phyloP scores from a whole-genome alignment of 2,113 vertebrate genomes.

The Prionailurus viverrinus region DNA sequence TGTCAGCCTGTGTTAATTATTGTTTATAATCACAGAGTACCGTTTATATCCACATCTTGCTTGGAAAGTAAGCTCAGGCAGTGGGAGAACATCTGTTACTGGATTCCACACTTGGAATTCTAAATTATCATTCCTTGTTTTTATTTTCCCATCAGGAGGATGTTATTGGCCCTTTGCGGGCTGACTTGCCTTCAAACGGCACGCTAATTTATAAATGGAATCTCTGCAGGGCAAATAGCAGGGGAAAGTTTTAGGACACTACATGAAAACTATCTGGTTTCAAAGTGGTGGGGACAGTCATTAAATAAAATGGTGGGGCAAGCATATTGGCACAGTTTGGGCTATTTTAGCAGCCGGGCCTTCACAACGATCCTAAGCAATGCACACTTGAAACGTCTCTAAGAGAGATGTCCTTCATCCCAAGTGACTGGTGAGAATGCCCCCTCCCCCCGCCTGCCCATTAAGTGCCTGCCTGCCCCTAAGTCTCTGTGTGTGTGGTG shows the following conservation, averaged over 20 bases:
- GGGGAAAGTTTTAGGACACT: not conserved
- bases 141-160: conserved; percentile 52
- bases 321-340: not conserved
- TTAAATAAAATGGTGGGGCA: not conserved
- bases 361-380: not conserved
- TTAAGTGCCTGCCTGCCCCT: not conserved
- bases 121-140: conserved; percentile 58
- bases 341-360: not conserved
- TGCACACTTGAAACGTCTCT: not conserved
- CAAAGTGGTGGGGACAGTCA: not conserved
- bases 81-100: conserved; percentile 2
- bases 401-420: not conserved
- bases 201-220: not conserved
- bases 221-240: not conserved
- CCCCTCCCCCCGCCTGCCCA: no score
- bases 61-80: conserved; percentile 36
- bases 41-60: conserved; percentile 65
- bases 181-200: not conserved
- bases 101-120: not conserved
- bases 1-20: conserved; percentile 47
- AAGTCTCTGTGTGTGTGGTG: not conserved
- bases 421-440: not conserved
- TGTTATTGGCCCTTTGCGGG: not conserved
- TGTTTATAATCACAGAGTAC: conserved; percentile 66
- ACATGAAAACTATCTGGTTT: not conserved